Base-by-base conservation (phyloP, 2,113 vertebrate species). In the Oryzias celebensis region DNA sequence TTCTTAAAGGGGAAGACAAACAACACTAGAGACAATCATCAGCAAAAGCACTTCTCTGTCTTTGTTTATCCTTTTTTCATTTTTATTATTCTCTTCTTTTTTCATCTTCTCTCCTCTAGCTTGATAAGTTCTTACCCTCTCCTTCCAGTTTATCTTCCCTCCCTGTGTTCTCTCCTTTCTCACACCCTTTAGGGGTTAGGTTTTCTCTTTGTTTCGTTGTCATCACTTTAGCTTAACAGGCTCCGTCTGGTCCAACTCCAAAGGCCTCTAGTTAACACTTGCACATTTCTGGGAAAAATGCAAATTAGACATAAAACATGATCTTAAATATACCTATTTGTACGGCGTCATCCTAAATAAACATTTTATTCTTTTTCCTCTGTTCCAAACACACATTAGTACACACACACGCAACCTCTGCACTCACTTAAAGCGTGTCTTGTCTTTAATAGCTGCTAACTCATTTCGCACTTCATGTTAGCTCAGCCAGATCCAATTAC, bases 401-500 rank as follows among this genome's bases (percentile, higher is more conserved):
- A 28, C 43, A 69, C n/a, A 44, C 46, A 69, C 20, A 44, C 46
- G 63, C 26, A 76, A 78, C 81, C 81, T 60, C 57, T 82, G 72
- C 64, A 78, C 72, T 80, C 59, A 53, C 65, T 81, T 62, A 47
- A 44, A 74, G 56, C 76, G 66, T 76, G 80, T 36, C 75, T 74
- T 73, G 74, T 79, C 54, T 80, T 64, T 82, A 86, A 84, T 77
- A 81, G 77, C 75, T 73, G 71, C 63, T 85, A 86, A 86, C 68
- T 82, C 83, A 78, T 84, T 90, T 87, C 78, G 77, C 75, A 80
- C 81, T 83, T 85, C 72, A 81, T 85, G 83, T 87, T 85, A 87
- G 80, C 82, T 81, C 76, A 71, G 56, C 80, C 80, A 75, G 73
- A 86, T 90, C 83, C 78, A 88, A 87, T 86, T 88, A 86, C 65